Evolutionary conservation across 2,113 vertebrate genomes (phyloP).

Genomic region (Actinemys pallida): DNA sequence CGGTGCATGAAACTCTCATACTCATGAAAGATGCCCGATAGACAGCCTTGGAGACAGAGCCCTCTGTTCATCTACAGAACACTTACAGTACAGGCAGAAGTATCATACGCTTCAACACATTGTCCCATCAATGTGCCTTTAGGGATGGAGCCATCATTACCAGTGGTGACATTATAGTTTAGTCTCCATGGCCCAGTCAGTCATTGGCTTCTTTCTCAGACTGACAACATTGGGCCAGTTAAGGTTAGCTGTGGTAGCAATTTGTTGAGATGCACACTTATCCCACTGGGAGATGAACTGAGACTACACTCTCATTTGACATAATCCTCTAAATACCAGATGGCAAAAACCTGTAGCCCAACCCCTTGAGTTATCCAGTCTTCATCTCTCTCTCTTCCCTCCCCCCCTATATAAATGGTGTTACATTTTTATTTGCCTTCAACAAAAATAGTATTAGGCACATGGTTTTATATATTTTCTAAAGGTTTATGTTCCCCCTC

Average conservation of each 20-base stretch:
- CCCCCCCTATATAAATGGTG: not conserved
- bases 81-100: not conserved
- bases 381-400: not conserved
- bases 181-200: rapidly evolving
- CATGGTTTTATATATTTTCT: slow-evolving; percentile 5
- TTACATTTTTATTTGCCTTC: not conserved
- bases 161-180: rapidly evolving
- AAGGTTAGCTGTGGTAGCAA: not conserved
- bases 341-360: not conserved
- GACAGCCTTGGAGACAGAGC: not conserved
- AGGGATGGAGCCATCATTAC: not conserved
- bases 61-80: not conserved
- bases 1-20: not conserved
- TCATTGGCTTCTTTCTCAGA: not conserved
- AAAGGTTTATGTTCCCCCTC: slow-evolving; percentile 42
- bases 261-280: not conserved
- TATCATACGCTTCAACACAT: rapidly evolving
- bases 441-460: not conserved
- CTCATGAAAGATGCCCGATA: not conserved
- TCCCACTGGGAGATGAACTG: not conserved
- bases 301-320: not conserved
- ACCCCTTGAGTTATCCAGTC: rapidly evolving
- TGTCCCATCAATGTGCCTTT: not conserved
- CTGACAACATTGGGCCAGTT: rapidly evolving
- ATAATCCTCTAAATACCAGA: not conserved